Conservation (phyloP, 37 sponge, comb jelly and placozoan genomes). For the Sycon ciliatum region DNA sequence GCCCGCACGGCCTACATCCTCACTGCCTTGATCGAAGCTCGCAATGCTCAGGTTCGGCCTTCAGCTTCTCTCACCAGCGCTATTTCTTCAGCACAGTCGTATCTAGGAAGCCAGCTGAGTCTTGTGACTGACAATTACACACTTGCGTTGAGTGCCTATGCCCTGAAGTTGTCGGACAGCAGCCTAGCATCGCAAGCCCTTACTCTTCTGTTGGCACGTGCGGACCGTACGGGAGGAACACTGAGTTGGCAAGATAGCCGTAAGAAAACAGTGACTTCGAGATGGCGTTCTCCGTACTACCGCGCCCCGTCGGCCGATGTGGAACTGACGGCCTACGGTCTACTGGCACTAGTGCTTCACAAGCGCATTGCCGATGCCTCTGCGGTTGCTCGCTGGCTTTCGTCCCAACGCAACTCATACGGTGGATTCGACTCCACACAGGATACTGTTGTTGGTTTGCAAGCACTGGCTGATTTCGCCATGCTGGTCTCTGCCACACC, state of each 20-base stretch:
- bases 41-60: background rate
- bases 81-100: background rate
- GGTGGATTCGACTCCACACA: conserved; percentile 18
- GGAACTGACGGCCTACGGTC: conserved; percentile 15
- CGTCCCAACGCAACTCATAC: background rate
- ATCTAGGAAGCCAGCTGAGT: background rate
- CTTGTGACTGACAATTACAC: background rate
- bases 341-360: background rate
- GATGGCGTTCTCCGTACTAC: background rate
- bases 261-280: too few relatives aligned
- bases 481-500: background rate
- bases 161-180: background rate
- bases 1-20: background rate
- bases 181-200: background rate
- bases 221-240: too few relatives aligned
- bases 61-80: background rate
- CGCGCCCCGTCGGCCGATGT: conserved; percentile 2
- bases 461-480: background rate
- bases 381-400: conserved; percentile 12
- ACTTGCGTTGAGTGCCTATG: background rate
- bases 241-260: too few relatives aligned
- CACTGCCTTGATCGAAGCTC: background rate
- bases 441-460: conserved; percentile 1
- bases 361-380: background rate
- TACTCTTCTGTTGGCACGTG: background rate